phyloP scores from a whole-genome alignment of 2,797 vertebrate genomes.

The Rhincodon typus region DNA sequence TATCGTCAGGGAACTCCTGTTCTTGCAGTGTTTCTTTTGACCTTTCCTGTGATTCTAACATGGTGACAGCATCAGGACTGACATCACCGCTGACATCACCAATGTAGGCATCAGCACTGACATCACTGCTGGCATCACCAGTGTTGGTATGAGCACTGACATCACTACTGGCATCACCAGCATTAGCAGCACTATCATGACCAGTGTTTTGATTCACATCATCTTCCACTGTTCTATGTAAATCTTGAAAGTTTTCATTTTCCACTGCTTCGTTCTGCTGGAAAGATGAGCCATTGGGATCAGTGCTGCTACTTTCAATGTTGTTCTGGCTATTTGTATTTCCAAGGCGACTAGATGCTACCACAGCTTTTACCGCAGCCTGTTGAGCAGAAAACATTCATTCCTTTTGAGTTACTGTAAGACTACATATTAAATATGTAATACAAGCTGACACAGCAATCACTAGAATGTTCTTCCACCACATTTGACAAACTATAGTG shows the following conservation, averaged over 20 bases:
- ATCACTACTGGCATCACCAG: conserved; percentile 18
- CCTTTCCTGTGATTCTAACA: not conserved
- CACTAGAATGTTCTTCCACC: not conserved
- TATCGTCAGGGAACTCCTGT: not conserved
- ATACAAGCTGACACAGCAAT: not conserved
- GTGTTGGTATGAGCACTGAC: conserved; percentile 40
- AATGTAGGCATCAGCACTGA: too few species aligned
- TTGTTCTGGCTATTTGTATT: conserved; percentile 61
- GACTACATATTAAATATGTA: not conserved
- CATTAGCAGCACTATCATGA: not conserved
- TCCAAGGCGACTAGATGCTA: conserved; percentile 72
- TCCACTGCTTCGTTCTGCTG: not conserved
- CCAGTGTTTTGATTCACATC: not conserved
- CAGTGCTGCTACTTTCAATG: conserved; percentile 57
- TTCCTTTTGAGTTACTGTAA: not conserved
- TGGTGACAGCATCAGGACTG: not conserved
- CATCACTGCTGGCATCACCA: too few species aligned
- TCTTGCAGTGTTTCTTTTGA: not conserved
- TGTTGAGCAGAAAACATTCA: conserved; percentile 43
- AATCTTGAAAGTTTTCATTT: conserved; percentile 42
- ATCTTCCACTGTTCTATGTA: conserved; percentile 42
- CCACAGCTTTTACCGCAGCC: conserved; percentile 79
- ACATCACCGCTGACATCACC: not conserved
- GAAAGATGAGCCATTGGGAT: conserved; percentile 46
- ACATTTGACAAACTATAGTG: not conserved